phyloP scores from a whole-genome alignment of 2,113 vertebrate species.

The Hyperopisus bebe region DNA sequence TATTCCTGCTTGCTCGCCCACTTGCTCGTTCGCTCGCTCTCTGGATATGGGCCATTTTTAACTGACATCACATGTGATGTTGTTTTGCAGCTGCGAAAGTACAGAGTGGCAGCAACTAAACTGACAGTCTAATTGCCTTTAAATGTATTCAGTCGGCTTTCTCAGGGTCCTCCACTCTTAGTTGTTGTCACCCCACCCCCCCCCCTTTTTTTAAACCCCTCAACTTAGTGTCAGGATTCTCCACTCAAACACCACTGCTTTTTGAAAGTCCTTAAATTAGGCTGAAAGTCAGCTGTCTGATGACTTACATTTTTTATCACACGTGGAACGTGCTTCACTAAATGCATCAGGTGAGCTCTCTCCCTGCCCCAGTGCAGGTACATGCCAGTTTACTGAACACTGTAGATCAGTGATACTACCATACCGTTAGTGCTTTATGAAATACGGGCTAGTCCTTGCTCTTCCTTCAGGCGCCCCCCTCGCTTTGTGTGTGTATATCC shows the following conservation, averaged over 20 bases:
- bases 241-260: slow-evolving; percentile 15
- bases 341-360: slow-evolving; percentile 3
- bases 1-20: background rate
- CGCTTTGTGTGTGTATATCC: too few relatives aligned
- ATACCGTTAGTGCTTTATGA: background rate
- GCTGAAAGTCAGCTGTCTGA: background rate
- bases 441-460: background rate
- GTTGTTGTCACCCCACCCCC: background rate
- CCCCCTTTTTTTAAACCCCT: background rate
- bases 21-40: background rate
- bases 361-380: background rate
- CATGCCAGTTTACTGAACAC: background rate
- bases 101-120: slow-evolving; percentile 11
- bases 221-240: slow-evolving; percentile 17
- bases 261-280: slow-evolving; percentile 4
- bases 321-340: background rate
- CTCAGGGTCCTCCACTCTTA: slow-evolving; percentile 26
- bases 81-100: slow-evolving; percentile 22
- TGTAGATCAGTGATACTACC: background rate
- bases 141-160: slow-evolving; percentile 28
- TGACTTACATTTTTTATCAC: slow-evolving; percentile 6
- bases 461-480: background rate
- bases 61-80: slow-evolving; percentile 31
- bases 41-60: slow-evolving; percentile 19
- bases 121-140: slow-evolving; percentile 40